Evolutionary conservation across 2,797 vertebrate species (phyloP).

Genomic region (Pseudochirops cupreus): DNA sequence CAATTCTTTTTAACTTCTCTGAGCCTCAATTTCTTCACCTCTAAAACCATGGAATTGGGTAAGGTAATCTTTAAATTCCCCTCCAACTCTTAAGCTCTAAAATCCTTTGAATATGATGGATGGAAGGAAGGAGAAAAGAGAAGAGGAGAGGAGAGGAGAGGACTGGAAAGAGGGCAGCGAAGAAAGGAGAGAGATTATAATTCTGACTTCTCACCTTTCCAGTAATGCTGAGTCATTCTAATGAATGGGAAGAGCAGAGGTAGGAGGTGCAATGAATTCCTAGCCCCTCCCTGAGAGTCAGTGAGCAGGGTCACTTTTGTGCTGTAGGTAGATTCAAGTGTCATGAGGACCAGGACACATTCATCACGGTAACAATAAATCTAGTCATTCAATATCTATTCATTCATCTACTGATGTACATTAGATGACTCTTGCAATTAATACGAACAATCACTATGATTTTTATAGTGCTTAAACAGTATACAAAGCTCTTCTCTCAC

Average conservation of each 20-base stretch:
- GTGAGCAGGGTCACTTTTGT: neutral
- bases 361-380: neutral
- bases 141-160: rapidly evolving
- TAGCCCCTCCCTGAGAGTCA: neutral
- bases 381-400: neutral
- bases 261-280: neutral
- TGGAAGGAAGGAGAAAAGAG: neutral
- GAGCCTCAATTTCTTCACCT: neutral
- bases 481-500: neutral
- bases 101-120: neutral
- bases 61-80: neutral
- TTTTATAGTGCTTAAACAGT: neutral
- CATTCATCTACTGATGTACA: neutral
- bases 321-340: neutral
- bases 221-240: neutral
- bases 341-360: neutral
- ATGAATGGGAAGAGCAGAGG: neutral
- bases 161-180: too few relatives aligned
- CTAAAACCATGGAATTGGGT: neutral
- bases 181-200: neutral
- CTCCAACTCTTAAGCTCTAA: neutral
- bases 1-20: neutral
- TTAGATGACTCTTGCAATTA: neutral
- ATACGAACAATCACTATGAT: neutral
- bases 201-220: neutral